These are phyloP conservation scores for Procambarus clarkii DNA, from an alignment of 1,140 invertebrate genomes.

Conservation along the genomic window DNA sequence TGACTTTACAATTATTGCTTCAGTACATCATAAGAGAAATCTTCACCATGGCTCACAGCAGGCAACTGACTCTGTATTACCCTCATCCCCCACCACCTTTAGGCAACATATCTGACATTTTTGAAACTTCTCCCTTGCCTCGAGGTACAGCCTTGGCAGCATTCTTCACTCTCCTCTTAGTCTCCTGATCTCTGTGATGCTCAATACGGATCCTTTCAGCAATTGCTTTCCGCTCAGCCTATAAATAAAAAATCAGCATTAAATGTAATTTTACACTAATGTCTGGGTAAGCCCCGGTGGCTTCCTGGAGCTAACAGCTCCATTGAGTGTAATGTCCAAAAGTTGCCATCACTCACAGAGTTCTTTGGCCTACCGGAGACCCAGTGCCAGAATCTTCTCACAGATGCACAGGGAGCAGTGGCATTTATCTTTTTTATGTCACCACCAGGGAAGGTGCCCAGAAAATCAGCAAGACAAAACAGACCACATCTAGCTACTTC, in stretches of 20 bases:
- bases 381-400: no score
- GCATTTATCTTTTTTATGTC: no score
- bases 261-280: no score
- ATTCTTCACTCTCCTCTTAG: neutral
- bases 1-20: neutral
- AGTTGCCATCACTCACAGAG: no score
- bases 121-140: slow-evolving; percentile 10
- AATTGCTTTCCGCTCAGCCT: slow-evolving; percentile 60
- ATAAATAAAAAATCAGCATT: neutral
- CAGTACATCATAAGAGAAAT: neutral
- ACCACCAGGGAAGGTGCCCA: no score
- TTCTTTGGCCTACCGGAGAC: no score
- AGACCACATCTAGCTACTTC: no score
- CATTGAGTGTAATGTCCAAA: no score
- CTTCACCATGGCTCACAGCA: neutral
- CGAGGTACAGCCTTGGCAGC: slow-evolving; percentile 6
- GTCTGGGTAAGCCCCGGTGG: no score
- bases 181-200: slow-evolving; percentile 44
- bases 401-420: no score
- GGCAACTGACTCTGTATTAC: slow-evolving; percentile 4
- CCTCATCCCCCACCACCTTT: slow-evolving; percentile 49
- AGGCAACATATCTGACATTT: slow-evolving; percentile 48
- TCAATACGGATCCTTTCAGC: slow-evolving; percentile 40
- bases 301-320: no score
- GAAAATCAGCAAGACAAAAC: no score